Percentiles rank a stretch among this genome's conserved stretches.
Evolutionary conservation across 2,113 vertebrate genomes (phyloP).

Genomic region (Vulpes vulpes): DNA sequence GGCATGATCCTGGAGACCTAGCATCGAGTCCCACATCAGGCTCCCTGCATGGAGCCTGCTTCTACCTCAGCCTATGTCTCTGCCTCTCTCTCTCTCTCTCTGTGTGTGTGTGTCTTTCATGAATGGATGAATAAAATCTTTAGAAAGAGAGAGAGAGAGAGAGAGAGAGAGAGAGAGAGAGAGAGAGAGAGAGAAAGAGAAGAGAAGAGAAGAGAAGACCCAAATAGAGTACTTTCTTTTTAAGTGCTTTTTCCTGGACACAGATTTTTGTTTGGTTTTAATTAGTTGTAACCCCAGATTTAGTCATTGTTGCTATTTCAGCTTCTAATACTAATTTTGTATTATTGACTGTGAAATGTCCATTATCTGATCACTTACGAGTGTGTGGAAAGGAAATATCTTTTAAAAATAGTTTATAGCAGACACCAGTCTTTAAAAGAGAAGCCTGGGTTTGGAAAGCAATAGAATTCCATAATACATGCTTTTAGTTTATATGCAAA

Average conservation of each 20-base stretch:
- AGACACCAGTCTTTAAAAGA: neutral
- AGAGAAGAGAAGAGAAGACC: neutral
- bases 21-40: too few species aligned
- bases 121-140: too few species aligned
- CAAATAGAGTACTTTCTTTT: neutral
- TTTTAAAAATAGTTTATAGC: neutral
- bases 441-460: neutral
- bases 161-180: too few species aligned
- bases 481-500: neutral
- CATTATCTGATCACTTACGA: neutral
- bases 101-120: too few species aligned
- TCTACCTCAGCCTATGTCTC: too few species aligned
- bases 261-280: neutral
- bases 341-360: neutral
- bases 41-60: too few species aligned
- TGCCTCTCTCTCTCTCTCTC: too few species aligned
- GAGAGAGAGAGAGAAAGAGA: too few species aligned
- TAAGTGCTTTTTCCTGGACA: neutral
- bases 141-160: too few species aligned
- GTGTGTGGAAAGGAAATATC: neutral
- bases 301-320: constrained; percentile 4
- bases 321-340: neutral
- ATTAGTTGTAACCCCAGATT: neutral
- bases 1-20: too few species aligned
- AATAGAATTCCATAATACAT: neutral